Evolutionary conservation across 2,113 vertebrate genomes (phyloP).

Genomic region (Psammodynastes pulverulentus): DNA sequence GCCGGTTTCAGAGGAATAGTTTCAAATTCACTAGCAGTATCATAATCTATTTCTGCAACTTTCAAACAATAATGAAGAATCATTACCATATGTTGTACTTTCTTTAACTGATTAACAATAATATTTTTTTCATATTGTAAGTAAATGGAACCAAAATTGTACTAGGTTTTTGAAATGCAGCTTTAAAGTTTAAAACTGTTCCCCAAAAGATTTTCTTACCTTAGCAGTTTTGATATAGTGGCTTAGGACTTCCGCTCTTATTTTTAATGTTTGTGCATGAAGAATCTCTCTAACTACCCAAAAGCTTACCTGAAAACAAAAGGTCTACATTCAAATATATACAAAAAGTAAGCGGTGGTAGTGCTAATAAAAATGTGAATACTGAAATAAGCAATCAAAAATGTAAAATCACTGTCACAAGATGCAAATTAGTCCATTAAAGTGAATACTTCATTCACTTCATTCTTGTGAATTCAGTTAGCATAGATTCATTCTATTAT

Average conservation of each 20-base stretch:
- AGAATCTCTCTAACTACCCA: slow-evolving; percentile 99
- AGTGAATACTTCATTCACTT: not conserved
- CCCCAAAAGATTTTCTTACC: slow-evolving; percentile 70
- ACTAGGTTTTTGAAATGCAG: not conserved
- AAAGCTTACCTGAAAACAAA: slow-evolving; percentile 87
- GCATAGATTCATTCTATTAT: not conserved
- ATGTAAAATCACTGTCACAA: not conserved
- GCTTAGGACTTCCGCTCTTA: slow-evolving; percentile 96
- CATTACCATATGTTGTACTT: not conserved
- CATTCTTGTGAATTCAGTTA: not conserved
- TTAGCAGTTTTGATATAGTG: slow-evolving; percentile 98
- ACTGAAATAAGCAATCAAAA: not conserved
- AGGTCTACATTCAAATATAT: not conserved
- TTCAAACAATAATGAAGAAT: not conserved
- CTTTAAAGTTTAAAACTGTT: not conserved
- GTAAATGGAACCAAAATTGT: slow-evolving; percentile 25
- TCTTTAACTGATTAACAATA: slow-evolving; percentile 9
- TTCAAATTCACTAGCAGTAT: not conserved
- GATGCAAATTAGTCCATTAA: not conserved
- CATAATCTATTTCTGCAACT: not conserved
- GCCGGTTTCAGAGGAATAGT: not conserved
- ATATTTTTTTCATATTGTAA: not conserved
- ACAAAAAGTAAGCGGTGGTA: not conserved
- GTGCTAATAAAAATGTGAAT: not conserved
- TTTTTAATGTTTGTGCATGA: slow-evolving; percentile 96